Percentiles rank a stretch among this genome's conserved stretches.
phyloP scores from a whole-genome alignment of 2,888 invertebrate species.

The Drepana falcataria region DNA sequence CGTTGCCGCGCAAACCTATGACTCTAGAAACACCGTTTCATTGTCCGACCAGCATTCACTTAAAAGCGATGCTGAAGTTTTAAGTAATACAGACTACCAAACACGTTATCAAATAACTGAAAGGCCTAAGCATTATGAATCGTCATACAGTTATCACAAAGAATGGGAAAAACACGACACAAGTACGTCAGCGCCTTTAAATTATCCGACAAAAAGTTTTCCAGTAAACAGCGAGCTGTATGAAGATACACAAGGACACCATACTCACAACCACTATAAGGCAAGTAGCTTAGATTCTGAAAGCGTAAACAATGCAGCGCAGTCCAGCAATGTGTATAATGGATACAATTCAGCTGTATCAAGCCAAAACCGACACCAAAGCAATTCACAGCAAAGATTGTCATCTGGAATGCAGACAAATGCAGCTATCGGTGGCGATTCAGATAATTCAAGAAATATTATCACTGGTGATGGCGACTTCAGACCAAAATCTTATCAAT shows the following conservation, averaged over 20 bases:
- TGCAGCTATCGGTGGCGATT: conserved; percentile 10
- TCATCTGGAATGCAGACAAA: conserved; percentile 11
- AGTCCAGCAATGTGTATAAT: conserved; percentile 20
- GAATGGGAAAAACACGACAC: conserved; percentile 67
- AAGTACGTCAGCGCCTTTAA: conserved; percentile 31
- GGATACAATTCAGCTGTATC: conserved; percentile 37
- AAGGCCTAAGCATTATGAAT: conserved; percentile 54
- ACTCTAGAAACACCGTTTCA: conserved; percentile 28
- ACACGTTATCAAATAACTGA: conserved; percentile 26
- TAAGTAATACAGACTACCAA: conserved; percentile 28
- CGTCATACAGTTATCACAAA: conserved; percentile 63
- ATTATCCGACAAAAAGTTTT: conserved; percentile 41
- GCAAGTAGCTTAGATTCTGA: conserved; percentile 28
- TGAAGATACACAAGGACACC: conserved; percentile 38
- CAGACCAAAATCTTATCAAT: conserved; percentile 67
- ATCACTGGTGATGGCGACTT: conserved; percentile 33
- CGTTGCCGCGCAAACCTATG: conserved; percentile 43
- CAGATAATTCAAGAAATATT: conserved; percentile 14
- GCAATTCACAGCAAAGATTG: conserved; percentile 29
- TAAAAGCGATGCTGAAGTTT: conserved; percentile 46
- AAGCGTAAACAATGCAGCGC: no score
- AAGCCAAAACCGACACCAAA: conserved; percentile 38
- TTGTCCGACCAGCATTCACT: conserved; percentile 40
- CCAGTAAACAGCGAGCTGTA: conserved; percentile 49
- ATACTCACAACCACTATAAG: conserved; percentile 25